These are phyloP conservation scores for Luehdorfia chinensis DNA, from an alignment of 1,140 invertebrate species.

Conservation along the genomic window DNA sequence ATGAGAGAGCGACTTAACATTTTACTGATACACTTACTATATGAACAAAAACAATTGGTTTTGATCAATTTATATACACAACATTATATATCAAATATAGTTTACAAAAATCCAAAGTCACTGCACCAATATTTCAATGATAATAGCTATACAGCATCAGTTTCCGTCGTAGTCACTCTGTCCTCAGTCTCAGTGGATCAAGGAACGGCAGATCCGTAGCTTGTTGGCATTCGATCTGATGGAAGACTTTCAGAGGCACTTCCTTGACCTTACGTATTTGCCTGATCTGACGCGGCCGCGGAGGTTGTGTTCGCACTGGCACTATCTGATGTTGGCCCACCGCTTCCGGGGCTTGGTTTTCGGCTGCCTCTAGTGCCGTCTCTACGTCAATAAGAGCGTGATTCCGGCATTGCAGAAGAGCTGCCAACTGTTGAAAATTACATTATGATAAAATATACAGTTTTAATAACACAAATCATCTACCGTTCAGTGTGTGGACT, in stretches of 20 bases:
- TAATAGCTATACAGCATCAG: conserved; percentile 57
- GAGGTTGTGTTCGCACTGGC: conserved; percentile 31
- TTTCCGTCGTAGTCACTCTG: conserved; percentile 62
- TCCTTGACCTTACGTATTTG: conserved; percentile 43
- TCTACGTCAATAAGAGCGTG: conserved; percentile 66
- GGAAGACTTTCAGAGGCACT: conserved; percentile 61
- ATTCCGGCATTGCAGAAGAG: conserved; percentile 59
- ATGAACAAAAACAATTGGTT: too few relatives aligned
- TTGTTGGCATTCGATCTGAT: conserved; percentile 48
- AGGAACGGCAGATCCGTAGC: conserved; percentile 51
- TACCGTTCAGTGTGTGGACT: too few relatives aligned
- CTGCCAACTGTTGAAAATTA: conserved; percentile 44
- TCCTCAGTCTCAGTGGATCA: conserved; percentile 57
- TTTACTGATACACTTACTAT: too few relatives aligned
- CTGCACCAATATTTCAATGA: conserved; percentile 29
- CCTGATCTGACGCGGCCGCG: conserved; percentile 21
- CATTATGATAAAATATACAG: background rate
- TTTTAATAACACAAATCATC: too few relatives aligned
- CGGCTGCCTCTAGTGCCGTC: conserved; percentile 61
- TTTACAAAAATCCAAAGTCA: too few relatives aligned
- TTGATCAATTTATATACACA: too few relatives aligned
- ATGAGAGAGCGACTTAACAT: too few relatives aligned
- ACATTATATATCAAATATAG: too few relatives aligned
- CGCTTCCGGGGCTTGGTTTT: conserved; percentile 41
- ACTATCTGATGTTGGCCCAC: conserved; percentile 42